Percentiles rank a stretch among this genome's conserved stretches.
Conservation (phyloP, 2,888 invertebrate species). For the Limnephilus auricula region DNA sequence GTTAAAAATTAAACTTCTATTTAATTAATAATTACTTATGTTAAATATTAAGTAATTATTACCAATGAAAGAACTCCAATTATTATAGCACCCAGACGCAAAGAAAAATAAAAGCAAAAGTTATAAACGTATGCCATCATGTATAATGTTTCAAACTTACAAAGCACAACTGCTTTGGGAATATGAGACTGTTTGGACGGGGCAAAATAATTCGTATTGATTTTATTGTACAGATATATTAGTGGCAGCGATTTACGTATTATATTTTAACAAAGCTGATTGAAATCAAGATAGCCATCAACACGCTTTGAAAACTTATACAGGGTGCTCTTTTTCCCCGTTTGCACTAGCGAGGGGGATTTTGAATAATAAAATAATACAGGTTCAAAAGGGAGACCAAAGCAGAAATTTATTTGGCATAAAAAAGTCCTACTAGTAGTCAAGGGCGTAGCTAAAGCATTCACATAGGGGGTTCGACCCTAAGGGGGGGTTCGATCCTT, state of each 20-base stretch:
- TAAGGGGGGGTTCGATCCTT: too few relatives aligned
- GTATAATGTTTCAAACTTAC: background rate
- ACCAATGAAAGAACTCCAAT: constrained; percentile 61
- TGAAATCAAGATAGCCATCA: constrained; percentile 28
- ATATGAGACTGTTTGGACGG: background rate
- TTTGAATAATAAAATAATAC: too few relatives aligned
- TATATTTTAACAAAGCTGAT: constrained; percentile 16
- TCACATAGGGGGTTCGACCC: too few relatives aligned
- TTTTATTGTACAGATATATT: constrained; percentile 30
- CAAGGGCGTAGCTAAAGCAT: too few relatives aligned
- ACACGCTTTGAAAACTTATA: background rate
- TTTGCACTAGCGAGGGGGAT: background rate
- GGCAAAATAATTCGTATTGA: background rate
- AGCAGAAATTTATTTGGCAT: too few relatives aligned
- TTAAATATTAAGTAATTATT: background rate
- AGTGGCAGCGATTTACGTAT: constrained; percentile 18
- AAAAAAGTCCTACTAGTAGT: too few relatives aligned
- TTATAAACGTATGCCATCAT: constrained; percentile 63
- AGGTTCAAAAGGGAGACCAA: too few relatives aligned
- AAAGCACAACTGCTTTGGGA: background rate
- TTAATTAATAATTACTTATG: too few relatives aligned
- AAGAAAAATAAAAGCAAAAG: constrained; percentile 64
- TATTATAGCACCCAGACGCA: constrained; percentile 61
- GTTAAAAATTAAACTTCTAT: background rate
- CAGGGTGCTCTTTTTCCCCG: background rate